phyloP scores from a whole-genome alignment of 2,797 vertebrate species.

The Crossoptilon crossoptilon region DNA sequence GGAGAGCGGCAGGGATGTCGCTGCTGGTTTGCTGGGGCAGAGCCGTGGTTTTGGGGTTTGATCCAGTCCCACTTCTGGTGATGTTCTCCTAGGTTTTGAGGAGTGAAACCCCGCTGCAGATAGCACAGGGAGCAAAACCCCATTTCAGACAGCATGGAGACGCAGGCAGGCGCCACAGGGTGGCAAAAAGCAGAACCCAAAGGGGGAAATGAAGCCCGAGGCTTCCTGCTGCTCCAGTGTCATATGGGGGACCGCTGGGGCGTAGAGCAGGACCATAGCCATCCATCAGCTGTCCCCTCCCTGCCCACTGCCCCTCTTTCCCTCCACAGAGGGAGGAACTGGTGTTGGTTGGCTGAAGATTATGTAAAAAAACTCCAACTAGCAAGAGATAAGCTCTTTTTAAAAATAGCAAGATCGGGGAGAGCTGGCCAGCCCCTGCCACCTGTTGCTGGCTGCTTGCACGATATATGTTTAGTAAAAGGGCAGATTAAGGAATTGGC shows the following conservation, averaged over 20 bases:
- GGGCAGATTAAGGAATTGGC: constrained; percentile 44
- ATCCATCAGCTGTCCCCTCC: background rate
- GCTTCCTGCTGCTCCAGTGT: background rate
- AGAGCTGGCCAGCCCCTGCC: constrained; percentile 1
- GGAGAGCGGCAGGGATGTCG: accelerated
- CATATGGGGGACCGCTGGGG: accelerated
- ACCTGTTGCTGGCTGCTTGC: constrained; percentile 56
- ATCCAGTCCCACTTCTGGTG: accelerated
- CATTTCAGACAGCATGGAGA: background rate
- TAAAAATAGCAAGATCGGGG: constrained; percentile 67
- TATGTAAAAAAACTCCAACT: constrained; percentile 36
- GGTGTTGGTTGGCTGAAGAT: constrained; percentile 27
- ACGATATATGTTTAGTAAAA: background rate
- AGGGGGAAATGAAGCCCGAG: background rate
- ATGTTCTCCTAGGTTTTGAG: background rate
- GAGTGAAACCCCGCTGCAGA: background rate
- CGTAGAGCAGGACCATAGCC: accelerated
- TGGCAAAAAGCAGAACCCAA: background rate
- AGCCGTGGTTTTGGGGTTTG: accelerated
- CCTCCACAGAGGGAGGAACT: background rate
- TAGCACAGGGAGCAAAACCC: background rate
- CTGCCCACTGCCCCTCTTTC: background rate
- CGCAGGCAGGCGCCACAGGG: accelerated
- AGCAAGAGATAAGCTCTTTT: constrained; percentile 48
- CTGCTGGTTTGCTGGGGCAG: background rate